phyloP scores from a whole-genome alignment of 2,797 vertebrate genomes.

The Pipistrellus kuhlii region DNA sequence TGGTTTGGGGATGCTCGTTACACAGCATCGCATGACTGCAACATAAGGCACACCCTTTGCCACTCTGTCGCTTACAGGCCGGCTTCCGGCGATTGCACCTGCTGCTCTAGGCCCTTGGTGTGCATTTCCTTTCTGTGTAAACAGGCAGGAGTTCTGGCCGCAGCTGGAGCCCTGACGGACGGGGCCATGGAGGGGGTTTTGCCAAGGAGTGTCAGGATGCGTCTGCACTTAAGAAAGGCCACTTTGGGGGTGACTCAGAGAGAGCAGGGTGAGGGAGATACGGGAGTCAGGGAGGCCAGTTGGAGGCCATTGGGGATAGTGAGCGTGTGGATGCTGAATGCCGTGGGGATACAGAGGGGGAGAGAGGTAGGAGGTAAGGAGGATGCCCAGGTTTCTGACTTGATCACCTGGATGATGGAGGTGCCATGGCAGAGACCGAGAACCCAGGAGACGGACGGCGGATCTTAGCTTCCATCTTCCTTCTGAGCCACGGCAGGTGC shows the following conservation, averaged over 20 bases:
- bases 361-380: not conserved
- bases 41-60: not conserved
- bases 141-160: not conserved
- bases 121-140: not conserved
- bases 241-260: not conserved
- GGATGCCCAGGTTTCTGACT: not conserved
- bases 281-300: not conserved
- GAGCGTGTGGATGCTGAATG: not conserved
- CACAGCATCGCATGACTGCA: fast-evolving
- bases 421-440: not conserved
- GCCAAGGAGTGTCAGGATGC: not conserved
- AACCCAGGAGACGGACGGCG: not conserved
- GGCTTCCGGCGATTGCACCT: not conserved
- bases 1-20: not conserved
- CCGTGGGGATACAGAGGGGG: not conserved
- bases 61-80: not conserved
- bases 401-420: not conserved
- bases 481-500: not conserved
- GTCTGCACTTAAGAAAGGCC: not conserved
- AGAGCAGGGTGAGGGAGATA: not conserved
- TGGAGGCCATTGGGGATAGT: not conserved
- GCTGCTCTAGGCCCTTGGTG: not conserved
- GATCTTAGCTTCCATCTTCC: not conserved
- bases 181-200: not conserved
- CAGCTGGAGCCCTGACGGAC: not conserved